phyloP scores from a whole-genome alignment of 2,113 vertebrate genomes.

The Garra rufa region DNA sequence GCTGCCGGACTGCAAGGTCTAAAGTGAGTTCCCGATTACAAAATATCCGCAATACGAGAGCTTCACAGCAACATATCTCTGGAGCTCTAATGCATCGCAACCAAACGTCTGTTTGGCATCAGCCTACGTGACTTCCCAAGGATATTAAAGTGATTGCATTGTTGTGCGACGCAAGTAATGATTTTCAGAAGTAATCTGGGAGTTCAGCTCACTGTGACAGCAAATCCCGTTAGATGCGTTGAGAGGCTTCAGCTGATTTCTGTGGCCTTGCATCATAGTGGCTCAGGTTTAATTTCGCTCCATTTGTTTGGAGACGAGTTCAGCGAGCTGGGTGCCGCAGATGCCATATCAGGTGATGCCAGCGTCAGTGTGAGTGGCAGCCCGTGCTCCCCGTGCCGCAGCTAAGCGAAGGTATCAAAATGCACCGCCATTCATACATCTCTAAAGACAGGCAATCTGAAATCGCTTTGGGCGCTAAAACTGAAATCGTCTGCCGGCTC shows the following conservation, averaged over 20 bases:
- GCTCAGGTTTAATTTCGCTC: constrained; percentile 69
- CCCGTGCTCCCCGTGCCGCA: constrained; percentile 11
- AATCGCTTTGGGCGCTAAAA: constrained; percentile 50
- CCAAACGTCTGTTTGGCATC: constrained; percentile 1
- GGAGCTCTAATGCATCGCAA: not conserved
- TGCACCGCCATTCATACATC: constrained; percentile 41
- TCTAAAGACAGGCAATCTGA: constrained; percentile 58
- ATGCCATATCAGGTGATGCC: constrained; percentile 57
- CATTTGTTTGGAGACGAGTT: constrained; percentile 61
- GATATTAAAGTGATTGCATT: constrained; percentile 15
- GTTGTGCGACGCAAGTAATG: not conserved
- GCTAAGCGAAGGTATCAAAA: constrained; percentile 45
- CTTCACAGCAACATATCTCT: not conserved
- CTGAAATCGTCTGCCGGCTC: constrained; percentile 43
- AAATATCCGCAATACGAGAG: constrained; percentile 3
- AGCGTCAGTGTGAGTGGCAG: constrained; percentile 53
- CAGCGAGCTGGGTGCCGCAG: constrained; percentile 56
- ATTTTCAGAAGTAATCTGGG: constrained; percentile 29
- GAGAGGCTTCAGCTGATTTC: constrained; percentile 60
- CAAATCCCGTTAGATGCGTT: constrained; percentile 62
- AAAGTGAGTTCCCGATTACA: not conserved
- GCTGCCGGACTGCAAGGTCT: constrained; percentile 16
- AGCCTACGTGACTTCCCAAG: not conserved
- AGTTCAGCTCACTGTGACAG: constrained; percentile 58
- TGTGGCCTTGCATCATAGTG: constrained; percentile 58